Evolutionary conservation across 2,888 invertebrate genomes (phyloP), one percentile per base, ranked within the genome.

Genomic region (Lycocerus yunnanus): DNA sequence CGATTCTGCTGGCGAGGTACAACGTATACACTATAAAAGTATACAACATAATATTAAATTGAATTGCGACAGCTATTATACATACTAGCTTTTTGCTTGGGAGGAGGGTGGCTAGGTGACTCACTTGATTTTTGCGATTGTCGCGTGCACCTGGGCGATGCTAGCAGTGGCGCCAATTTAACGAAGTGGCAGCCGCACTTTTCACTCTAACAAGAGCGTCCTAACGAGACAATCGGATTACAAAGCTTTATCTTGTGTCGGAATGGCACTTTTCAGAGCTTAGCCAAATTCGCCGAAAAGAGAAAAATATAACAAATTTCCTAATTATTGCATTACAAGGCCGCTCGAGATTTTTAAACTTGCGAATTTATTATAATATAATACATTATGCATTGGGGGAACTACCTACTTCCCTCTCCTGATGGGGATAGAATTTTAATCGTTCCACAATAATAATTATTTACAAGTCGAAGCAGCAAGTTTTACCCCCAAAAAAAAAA

Each of bases 201-300:
- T 72, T 69, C 65, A 24, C 75, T 72, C 85, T 86, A 85, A 86
- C 86, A 86, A 86, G 86, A 85, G 85, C 81, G 81, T 82, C 82
- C 83, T 85, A 86, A 86, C 85, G 85, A 85, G 84, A 85, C 85
- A 86, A 86, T 86, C 86, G 86, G 86, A 85, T 86, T 86, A 86
- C 85, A 84, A 77, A 82, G 71, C 82, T 82, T 84, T 84, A 85
- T 85, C 84, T 83, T 82, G 83, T 85, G 85, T 85, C 82, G 82
- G 85, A 85, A 84, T 85, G 84, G 82, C 84, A 83, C 85, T 83
- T 83, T 82, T 82, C 80, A 81, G 78, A 80, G 43, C 43, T 18
- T 61, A 61, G 61, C 18, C 61, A 15, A 16, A 61, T 61, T 61
- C 16, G 61, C 1, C 61, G 13, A 61, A 18, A 61, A 5, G 43